phyloP scores from a whole-genome alignment of 2,113 vertebrate species.

The Percina caprodes region DNA sequence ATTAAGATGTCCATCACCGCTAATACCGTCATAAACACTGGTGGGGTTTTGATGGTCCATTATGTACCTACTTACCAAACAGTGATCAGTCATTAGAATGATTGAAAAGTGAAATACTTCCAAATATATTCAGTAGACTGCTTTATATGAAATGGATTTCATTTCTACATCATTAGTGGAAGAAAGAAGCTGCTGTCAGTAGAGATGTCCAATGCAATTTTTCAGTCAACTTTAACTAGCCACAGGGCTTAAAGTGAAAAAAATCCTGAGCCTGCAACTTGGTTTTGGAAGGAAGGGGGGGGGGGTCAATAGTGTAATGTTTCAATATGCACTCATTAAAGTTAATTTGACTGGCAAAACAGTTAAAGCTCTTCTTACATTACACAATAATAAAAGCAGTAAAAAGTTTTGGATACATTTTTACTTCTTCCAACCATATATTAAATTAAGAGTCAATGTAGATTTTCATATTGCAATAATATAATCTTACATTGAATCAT shows the following conservation, averaged over 20 bases:
- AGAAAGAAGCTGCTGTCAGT: not conserved
- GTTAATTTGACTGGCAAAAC: too few species aligned
- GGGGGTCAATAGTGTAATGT: too few species aligned
- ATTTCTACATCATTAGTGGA: not conserved
- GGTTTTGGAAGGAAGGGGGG: too few species aligned
- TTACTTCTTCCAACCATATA: too few species aligned
- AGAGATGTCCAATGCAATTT: not conserved
- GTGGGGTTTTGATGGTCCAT: not conserved
- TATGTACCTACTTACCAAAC: not conserved
- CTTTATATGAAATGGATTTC: not conserved
- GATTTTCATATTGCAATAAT: too few species aligned
- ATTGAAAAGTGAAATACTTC: not conserved
- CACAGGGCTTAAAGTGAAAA: not conserved
- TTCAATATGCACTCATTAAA: too few species aligned
- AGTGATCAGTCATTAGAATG: not conserved
- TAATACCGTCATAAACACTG: not conserved
- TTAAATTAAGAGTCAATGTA: too few species aligned
- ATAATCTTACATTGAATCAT: too few species aligned
- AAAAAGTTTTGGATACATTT: too few species aligned
- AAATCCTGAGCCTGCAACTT: too few species aligned
- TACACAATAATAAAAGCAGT: too few species aligned
- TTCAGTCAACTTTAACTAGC: not conserved
- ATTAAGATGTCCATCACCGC: not conserved
- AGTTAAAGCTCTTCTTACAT: too few species aligned
- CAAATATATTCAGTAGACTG: not conserved